Conservation (phyloP, 1,140 invertebrate genomes). For the Rhagoletis zephyria region DNA sequence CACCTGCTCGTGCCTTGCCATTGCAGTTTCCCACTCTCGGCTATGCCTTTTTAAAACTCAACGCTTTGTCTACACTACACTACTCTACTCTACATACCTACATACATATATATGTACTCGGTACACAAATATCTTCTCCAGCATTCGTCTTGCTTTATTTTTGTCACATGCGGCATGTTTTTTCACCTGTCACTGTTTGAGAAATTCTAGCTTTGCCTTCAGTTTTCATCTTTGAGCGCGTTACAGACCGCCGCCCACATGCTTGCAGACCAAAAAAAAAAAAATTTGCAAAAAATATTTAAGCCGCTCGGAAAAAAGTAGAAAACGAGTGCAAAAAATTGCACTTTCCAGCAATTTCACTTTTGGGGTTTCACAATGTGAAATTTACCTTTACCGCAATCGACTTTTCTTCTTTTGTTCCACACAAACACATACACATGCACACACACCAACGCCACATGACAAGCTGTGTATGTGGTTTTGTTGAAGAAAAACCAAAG, state of each 20-base stretch:
- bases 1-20: too few relatives aligned
- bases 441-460: not conserved
- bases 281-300: not conserved
- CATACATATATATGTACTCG: not conserved
- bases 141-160: constrained; percentile 18
- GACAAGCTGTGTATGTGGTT: not conserved
- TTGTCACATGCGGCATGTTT: not conserved
- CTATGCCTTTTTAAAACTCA: too few relatives aligned
- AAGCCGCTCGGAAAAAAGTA: not conserved
- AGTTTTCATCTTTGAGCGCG: not conserved
- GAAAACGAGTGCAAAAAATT: constrained; percentile 32
- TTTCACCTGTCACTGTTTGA: not conserved
- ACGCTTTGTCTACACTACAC: too few relatives aligned
- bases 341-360: constrained; percentile 50
- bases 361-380: constrained; percentile 49
- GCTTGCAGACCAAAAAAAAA: not conserved
- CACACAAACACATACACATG: too few relatives aligned
- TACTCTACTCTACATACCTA: too few relatives aligned
- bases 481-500: not conserved
- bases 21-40: too few relatives aligned
- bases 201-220: not conserved
- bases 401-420: not conserved
- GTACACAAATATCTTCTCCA: not conserved
- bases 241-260: not conserved
- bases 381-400: constrained; percentile 43